These are phyloP conservation scores for Perodicticus potto DNA, from an alignment of 2,797 vertebrate genomes.

Conservation along the genomic window DNA sequence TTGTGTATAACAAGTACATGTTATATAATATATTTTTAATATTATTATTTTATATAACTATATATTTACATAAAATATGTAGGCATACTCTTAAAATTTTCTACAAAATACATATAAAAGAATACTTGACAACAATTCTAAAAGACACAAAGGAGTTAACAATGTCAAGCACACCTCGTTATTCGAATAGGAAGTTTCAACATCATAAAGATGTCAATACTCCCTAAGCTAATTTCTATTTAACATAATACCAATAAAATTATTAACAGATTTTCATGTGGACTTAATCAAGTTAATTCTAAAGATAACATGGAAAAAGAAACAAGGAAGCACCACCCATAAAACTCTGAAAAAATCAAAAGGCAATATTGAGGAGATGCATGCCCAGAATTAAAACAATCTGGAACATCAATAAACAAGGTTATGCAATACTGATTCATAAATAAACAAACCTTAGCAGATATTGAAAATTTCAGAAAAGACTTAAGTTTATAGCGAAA, in stretches of 20 bases:
- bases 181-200: background rate
- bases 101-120: constrained; percentile 3
- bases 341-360: constrained; percentile 23
- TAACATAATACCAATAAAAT: background rate
- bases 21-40: background rate
- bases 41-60: background rate
- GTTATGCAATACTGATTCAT: background rate
- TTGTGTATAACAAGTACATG: background rate
- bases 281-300: background rate
- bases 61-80: background rate
- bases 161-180: constrained; percentile 6
- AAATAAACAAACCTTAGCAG: background rate
- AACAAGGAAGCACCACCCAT: background rate
- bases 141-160: constrained; percentile 38
- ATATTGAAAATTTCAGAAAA: constrained; percentile 27
- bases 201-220: background rate
- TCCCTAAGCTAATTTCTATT: background rate
- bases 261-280: background rate
- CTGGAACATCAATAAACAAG: background rate
- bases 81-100: background rate
- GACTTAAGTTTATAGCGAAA: background rate
- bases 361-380: background rate
- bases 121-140: background rate
- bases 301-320: background rate
- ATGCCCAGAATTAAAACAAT: background rate